Conservation (phyloP, 2,113 vertebrate species). For the Percina caprodes region DNA sequence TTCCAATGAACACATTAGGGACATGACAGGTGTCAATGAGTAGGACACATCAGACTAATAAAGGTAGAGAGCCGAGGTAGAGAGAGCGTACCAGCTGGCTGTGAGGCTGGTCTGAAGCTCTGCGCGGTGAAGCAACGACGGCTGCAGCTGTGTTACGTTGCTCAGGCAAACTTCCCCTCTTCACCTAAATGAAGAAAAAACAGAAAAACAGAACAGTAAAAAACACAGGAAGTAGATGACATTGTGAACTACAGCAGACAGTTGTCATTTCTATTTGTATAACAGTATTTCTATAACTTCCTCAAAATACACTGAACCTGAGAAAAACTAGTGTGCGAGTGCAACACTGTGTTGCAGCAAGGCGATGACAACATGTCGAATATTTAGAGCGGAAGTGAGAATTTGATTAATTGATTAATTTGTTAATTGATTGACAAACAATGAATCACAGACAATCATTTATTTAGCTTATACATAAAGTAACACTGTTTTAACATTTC, state of each 20-base stretch:
- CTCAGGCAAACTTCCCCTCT: slow-evolving; percentile 77
- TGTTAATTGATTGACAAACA: too few species aligned
- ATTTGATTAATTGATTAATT: too few species aligned
- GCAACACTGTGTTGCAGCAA: background rate
- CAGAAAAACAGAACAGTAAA: background rate
- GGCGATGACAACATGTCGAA: too few species aligned
- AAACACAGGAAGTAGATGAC: slow-evolving; percentile 21
- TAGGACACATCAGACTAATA: background rate
- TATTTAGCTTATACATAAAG: too few species aligned
- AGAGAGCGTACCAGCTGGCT: slow-evolving; percentile 64
- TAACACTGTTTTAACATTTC: too few species aligned
- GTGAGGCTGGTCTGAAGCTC: slow-evolving; percentile 69
- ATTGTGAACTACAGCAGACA: background rate
- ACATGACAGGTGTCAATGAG: background rate
- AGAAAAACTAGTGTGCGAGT: too few species aligned
- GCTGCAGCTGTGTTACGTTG: slow-evolving; percentile 25
- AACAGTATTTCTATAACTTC: background rate
- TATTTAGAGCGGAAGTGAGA: too few species aligned
- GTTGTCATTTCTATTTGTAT: slow-evolving; percentile 8
- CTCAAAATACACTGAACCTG: background rate
- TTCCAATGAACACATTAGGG: background rate
- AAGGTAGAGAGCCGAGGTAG: background rate
- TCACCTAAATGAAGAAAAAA: slow-evolving; percentile 56
- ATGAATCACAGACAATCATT: too few species aligned
- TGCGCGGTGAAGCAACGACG: slow-evolving; percentile 1